Evolutionary conservation across 2,888 invertebrate species (phyloP).

Genomic region (Dysmachus trigonus): DNA sequence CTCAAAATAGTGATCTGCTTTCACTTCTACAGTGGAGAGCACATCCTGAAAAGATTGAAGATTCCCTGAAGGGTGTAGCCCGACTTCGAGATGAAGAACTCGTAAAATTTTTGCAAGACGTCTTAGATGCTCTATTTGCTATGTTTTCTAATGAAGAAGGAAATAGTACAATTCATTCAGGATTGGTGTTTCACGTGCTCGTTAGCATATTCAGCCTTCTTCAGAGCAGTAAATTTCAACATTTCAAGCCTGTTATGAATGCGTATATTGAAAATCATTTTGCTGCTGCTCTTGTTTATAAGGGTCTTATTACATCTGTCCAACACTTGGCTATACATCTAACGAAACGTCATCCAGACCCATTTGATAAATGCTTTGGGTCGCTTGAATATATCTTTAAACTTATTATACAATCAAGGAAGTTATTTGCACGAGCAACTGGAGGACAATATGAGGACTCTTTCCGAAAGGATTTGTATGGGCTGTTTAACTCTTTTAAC

Average conservation of each 20-base stretch:
- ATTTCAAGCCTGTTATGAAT: constrained; percentile 93
- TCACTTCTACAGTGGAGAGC: constrained; percentile 92
- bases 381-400: constrained; percentile 93
- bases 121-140: constrained; percentile 90
- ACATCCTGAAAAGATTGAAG: constrained; percentile 85
- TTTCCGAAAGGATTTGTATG: constrained; percentile 82
- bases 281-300: constrained; percentile 93
- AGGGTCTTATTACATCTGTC: constrained; percentile 87
- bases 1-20: constrained; percentile 91
- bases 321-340: constrained; percentile 90
- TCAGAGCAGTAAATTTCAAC: constrained; percentile 91
- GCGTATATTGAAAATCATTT: constrained; percentile 95
- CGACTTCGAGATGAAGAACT: constrained; percentile 88
- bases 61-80: constrained; percentile 82
- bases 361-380: constrained; percentile 88
- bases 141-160: constrained; percentile 94
- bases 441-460: constrained; percentile 90
- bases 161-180: constrained; percentile 87
- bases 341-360: constrained; percentile 84
- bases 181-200: constrained; percentile 89
- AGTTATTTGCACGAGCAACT: constrained; percentile 84
- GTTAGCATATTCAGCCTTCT: constrained; percentile 91
- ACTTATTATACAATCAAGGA: constrained; percentile 87
- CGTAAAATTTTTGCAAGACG: constrained; percentile 94
- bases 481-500: constrained; percentile 81